phyloP scores from a whole-genome alignment of 1,140 invertebrate species.

The Hycleus cichorii region DNA sequence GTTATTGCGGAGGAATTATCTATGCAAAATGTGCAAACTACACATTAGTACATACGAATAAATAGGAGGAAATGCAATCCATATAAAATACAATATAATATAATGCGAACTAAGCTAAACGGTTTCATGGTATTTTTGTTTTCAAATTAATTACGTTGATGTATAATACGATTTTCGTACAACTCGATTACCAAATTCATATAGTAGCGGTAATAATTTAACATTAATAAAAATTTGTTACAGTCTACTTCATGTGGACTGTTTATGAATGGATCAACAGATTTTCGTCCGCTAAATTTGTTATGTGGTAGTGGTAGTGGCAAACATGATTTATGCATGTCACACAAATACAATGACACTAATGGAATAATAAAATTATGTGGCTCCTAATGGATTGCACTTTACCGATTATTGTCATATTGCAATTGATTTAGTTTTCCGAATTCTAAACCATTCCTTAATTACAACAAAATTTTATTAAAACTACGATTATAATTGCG shows the following conservation, averaged over 20 bases:
- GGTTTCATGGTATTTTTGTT: conserved; percentile 19
- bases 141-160: conserved; percentile 23
- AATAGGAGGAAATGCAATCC: neutral
- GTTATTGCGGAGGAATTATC: no score
- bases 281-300: neutral
- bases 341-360: conserved; percentile 27
- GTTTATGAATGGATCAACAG: no score
- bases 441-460: no score
- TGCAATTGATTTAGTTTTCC: no score
- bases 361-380: conserved; percentile 30
- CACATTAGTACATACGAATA: conserved; percentile 1
- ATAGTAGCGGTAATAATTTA: no score
- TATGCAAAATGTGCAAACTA: neutral
- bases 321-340: conserved; percentile 28
- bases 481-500: no score
- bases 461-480: no score
- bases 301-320: conserved; percentile 15
- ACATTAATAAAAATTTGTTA: no score
- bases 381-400: conserved; percentile 26
- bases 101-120: conserved; percentile 17
- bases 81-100: conserved; percentile 6
- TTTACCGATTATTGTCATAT: conserved; percentile 20
- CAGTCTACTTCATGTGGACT: no score
- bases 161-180: conserved; percentile 3
- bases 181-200: no score